These are phyloP conservation scores for Philereme vetulata DNA, from an alignment of 2,888 invertebrate genomes.

Conservation along the genomic window DNA sequence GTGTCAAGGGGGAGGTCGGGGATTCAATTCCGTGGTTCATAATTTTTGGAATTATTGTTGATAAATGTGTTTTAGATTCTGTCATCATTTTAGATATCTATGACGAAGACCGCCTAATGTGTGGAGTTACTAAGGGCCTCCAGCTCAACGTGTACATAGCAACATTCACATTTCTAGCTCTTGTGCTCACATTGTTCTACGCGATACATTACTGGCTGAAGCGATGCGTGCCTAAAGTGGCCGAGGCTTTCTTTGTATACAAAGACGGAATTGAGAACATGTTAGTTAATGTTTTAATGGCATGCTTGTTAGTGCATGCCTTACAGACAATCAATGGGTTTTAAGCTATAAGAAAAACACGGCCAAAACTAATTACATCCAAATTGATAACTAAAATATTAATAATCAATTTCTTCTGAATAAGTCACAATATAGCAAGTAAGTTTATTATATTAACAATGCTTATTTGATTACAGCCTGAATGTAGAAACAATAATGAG, in stretches of 20 bases:
- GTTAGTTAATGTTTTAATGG: conserved; percentile 44
- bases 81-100: conserved; percentile 59
- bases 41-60: too few species aligned
- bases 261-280: conserved; percentile 68
- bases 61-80: background rate
- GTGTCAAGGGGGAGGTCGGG: too few species aligned
- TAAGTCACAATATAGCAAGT: too few species aligned
- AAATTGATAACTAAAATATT: too few species aligned
- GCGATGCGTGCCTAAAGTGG: conserved; percentile 71
- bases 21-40: too few species aligned
- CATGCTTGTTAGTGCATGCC: too few species aligned
- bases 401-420: too few species aligned
- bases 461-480: conserved; percentile 55
- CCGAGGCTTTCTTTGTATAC: conserved; percentile 74
- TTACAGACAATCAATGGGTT: too few species aligned
- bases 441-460: too few species aligned
- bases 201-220: conserved; percentile 71
- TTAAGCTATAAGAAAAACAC: too few species aligned
- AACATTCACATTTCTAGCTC: conserved; percentile 62
- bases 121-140: conserved; percentile 50
- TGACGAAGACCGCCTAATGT: conserved; percentile 69
- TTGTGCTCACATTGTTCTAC: conserved; percentile 63
- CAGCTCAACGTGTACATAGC: conserved; percentile 66
- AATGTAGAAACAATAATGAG: conserved; percentile 68
- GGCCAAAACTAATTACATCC: too few species aligned